phyloP scores from a whole-genome alignment of 2,113 vertebrate species.

The Atrichornis clamosus region DNA sequence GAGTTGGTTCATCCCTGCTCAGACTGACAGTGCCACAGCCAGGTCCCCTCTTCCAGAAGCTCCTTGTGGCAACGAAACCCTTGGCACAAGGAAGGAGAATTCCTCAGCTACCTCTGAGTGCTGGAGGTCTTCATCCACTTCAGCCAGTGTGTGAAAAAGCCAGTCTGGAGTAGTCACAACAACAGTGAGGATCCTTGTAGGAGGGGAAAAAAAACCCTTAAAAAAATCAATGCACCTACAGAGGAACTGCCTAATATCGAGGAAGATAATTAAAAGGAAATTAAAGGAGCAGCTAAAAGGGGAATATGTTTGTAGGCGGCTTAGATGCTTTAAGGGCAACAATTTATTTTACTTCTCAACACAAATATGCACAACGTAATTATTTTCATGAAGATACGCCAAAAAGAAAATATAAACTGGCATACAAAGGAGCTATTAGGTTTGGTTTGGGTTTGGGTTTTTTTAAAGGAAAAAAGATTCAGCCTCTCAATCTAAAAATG shows the following conservation, averaged over 20 bases:
- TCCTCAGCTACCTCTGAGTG: background rate
- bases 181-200: background rate
- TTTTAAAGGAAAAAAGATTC: background rate
- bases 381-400: background rate
- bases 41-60: background rate
- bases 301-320: background rate
- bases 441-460: background rate
- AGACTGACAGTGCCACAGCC: background rate
- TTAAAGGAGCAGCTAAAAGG: slow-evolving; percentile 22
- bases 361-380: background rate
- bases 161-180: background rate
- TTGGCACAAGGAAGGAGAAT: background rate
- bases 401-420: background rate
- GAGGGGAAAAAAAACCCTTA: background rate
- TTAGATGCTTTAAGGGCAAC: slow-evolving; percentile 1
- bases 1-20: background rate
- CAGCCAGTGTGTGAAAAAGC: background rate
- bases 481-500: background rate
- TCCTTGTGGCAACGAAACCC: background rate
- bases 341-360: background rate
- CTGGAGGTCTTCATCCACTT: background rate
- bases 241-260: slow-evolving; percentile 16
- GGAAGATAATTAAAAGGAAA: slow-evolving; percentile 48
- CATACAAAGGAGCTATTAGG: background rate
- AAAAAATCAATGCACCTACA: background rate